Percentiles rank a stretch among this genome's conserved stretches.
Conservation (phyloP, 92 coral and sea anemone species). For the Hydrozoanthus gracilis region DNA sequence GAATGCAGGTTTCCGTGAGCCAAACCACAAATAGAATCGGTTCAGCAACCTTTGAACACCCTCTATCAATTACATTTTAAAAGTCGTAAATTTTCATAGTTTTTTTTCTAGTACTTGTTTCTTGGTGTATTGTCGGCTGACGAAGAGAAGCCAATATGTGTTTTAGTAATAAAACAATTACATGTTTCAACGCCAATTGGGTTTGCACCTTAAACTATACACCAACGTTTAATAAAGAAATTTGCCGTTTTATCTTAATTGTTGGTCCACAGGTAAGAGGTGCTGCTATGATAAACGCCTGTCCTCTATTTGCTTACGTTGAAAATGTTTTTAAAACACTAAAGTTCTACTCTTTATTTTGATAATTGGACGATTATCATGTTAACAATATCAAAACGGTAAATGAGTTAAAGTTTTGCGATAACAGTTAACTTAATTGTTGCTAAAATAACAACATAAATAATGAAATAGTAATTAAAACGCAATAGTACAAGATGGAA, state of each 20-base stretch:
- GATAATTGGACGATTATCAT: slow-evolving; percentile 41
- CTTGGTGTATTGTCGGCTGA: neutral
- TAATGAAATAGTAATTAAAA: slow-evolving; percentile 42
- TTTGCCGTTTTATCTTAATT: too few relatives aligned
- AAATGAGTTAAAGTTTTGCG: slow-evolving; percentile 14
- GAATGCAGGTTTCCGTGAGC: slow-evolving; percentile 13
- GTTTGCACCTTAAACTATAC: neutral
- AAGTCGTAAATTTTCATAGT: neutral
- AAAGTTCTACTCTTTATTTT: neutral
- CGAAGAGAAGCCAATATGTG: neutral
- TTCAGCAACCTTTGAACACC: neutral
- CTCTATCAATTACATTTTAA: neutral
- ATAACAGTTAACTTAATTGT: slow-evolving; percentile 38
- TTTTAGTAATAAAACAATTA: neutral
- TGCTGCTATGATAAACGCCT: too few relatives aligned
- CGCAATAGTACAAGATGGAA: neutral
- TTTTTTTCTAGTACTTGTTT: neutral
- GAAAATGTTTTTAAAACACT: neutral
- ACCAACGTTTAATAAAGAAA: too few relatives aligned
- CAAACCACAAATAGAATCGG: slow-evolving; percentile 18
- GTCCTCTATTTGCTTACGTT: neutral
- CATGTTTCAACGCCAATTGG: neutral
- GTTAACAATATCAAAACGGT: slow-evolving; percentile 26
- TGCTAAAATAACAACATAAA: slow-evolving; percentile 32
- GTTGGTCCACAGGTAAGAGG: too few relatives aligned